Conservation (phyloP, 2,888 invertebrate species). For the Melinaea menophilus region DNA sequence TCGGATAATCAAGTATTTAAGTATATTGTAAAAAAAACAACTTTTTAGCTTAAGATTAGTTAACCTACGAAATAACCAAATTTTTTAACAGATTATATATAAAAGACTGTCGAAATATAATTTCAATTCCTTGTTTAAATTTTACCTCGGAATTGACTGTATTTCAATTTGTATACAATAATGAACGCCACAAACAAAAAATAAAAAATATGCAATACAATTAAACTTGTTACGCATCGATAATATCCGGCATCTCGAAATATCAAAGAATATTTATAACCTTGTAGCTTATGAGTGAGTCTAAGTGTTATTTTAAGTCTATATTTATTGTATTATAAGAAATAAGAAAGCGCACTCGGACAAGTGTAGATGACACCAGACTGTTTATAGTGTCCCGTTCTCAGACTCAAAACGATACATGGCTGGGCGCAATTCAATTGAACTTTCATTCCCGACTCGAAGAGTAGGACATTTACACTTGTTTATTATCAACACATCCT, state of each 20-base stretch:
- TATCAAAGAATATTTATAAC: background rate
- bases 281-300: background rate
- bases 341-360: too few species aligned
- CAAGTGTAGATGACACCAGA: background rate
- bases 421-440: conserved; percentile 1
- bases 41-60: too few species aligned
- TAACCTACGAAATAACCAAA: too few species aligned
- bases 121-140: too few species aligned
- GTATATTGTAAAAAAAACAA: too few species aligned
- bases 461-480: conserved; percentile 6
- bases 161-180: too few species aligned
- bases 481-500: background rate
- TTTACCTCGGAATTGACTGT: too few species aligned
- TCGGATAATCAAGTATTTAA: too few species aligned
- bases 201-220: background rate
- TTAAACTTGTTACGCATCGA: background rate
- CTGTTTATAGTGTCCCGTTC: conserved; percentile 23
- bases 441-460: conserved; percentile 1
- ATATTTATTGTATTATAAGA: too few species aligned
- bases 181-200: background rate
- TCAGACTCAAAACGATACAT: conserved; percentile 6
- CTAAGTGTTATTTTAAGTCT: background rate
- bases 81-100: too few species aligned
- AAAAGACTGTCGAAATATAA: too few species aligned
- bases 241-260: background rate